Conservation (phyloP, 2,888 invertebrate genomes). For the Geotrupes spiniger region DNA sequence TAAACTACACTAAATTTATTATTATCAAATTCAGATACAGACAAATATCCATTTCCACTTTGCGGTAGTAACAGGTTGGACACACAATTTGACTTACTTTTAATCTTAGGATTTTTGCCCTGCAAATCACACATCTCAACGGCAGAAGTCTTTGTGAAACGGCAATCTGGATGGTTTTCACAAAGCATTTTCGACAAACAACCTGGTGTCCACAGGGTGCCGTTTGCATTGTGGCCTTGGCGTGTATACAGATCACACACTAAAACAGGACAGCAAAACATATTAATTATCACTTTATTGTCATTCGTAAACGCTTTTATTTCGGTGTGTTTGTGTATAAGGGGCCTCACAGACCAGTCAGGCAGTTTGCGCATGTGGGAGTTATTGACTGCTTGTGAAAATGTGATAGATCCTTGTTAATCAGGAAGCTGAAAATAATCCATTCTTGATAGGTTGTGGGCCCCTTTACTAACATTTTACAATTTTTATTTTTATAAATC, state of each 20-base stretch:
- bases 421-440: too few species aligned
- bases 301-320: neutral
- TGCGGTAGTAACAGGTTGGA: too few species aligned
- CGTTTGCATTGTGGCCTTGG: constrained; percentile 96
- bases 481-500: too few species aligned
- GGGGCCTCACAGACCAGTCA: too few species aligned
- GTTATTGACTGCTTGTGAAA: too few species aligned
- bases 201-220: constrained; percentile 95
- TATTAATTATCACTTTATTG: too few species aligned
- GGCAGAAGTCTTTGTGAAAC: constrained; percentile 90
- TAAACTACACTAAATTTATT: too few species aligned
- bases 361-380: constrained; percentile 1
- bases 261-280: constrained; percentile 47
- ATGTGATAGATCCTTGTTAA: too few species aligned
- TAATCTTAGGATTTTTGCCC: constrained; percentile 81
- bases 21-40: too few species aligned
- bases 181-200: constrained; percentile 93
- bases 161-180: constrained; percentile 96
- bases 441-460: too few species aligned
- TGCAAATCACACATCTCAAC: constrained; percentile 90
- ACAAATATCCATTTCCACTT: neutral
- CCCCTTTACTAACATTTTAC: too few species aligned
- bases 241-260: constrained; percentile 96
- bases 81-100: too few species aligned
- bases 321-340: neutral